Base-by-base conservation (phyloP, 2,113 vertebrate species). In the Aphyosemion australe region DNA sequence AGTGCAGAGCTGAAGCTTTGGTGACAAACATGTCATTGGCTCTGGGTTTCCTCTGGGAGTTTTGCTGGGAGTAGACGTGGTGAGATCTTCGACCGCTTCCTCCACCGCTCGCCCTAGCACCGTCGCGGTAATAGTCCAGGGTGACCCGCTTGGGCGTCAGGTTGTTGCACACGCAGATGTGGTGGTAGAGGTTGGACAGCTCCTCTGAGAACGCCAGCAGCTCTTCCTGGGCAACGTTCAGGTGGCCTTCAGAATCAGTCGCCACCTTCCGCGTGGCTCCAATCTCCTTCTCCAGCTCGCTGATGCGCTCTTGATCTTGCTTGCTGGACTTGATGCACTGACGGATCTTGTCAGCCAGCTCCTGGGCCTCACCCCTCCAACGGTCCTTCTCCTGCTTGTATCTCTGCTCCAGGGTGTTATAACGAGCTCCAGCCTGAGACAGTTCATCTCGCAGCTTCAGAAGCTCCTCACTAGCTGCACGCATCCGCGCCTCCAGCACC, bases 181-280 rank as follows among this genome's bases (percentile, higher is more conserved):
- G 94, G 81, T 95, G 93, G 57, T 95, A 95, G 39, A 95, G 92
- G 75, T 92, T 91, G 62, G 94, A 93, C 73, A 95, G 87, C 69
- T 95, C 94, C 81, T 95, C 94, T 0, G 92, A 93, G 80, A 94
- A 93, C 13, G 92, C 90, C 57, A 94, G 76, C 54, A 95, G 91
- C 85, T 95, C 94, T 43, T 95, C 94, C 78, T 94, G 94, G 4
- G 93, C 92, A 12, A 92, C 86, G 16, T 76, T 91, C 54, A 95
- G 76, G 68, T 93, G 91, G 7, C 91, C 87, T 52, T 94, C 94
- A 8, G 92, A 92, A 78, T 95, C 93, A 0, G 70, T 89, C 8
- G 93, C 91, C 12, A 93, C 89, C 70, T 92, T 92, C 7, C 90
- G 65, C 0, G 92, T 91, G 21, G 90, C 90, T 8, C 92, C 91